Base-by-base conservation (phyloP, 2,888 invertebrate species). In the Folsomia candida region DNA sequence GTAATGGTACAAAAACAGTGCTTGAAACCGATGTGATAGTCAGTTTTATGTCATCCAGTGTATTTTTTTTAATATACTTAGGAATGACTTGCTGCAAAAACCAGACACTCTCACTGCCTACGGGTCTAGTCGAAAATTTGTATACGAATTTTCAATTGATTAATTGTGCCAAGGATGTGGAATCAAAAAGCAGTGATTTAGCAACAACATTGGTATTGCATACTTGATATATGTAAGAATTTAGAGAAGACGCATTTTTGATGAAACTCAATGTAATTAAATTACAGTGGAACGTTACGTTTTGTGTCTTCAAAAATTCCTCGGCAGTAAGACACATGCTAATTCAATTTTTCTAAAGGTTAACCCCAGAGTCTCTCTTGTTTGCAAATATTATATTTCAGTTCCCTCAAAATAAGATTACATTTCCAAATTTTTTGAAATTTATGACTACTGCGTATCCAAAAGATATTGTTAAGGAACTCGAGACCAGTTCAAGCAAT, bases 31-130 rank as follows among this genome's bases (percentile, higher is more conserved):
- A n/a, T n/a, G n/a, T n/a, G n/a, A n/a, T n/a, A n/a, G n/a, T n/a
- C n/a, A n/a, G n/a, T n/a, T n/a, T n/a, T n/a, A n/a, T n/a, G n/a
- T n/a, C n/a, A n/a, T n/a, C n/a, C n/a, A n/a, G n/a, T n/a, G n/a
- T n/a, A n/a, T n/a, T n/a, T n/a, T n/a, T n/a, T n/a, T n/a, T n/a
- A n/a, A n/a, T n/a, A n/a, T n/a, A n/a, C n/a, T n/a, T n/a, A n/a
- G 58, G 51, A 20, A 1, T 69, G 25, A 67, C 69, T 37, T 72
- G 72, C 37, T 72, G 72, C 25, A 69, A 57, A 24, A 72, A 72
- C 58, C 28, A 67, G 2, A 69, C 72, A 0, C 47, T 72, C 26
- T 37, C 24, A 20, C 58, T 67, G 11, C 72, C 72, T 9, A 51
- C 51, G 18, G 67, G 51, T 26, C 11, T 65, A 2, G 18, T 66